Evolutionary conservation across 1,140 invertebrate species (phyloP), one percentile per base, ranked within the genome.

Genomic region (Panagrolaimus sp.): DNA sequence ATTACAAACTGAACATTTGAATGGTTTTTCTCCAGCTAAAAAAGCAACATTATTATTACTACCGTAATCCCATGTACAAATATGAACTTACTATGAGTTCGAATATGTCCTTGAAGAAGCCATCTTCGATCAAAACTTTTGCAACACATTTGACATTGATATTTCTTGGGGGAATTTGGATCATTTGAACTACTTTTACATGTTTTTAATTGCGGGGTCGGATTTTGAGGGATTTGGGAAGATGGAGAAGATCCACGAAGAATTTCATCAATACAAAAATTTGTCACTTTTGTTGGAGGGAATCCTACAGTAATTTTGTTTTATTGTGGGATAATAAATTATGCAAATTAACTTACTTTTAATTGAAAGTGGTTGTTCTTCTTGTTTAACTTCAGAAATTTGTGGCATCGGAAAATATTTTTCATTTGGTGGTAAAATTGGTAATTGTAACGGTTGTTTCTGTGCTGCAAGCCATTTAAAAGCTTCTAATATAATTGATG

Each of bases 51-150:
- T 3, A 28, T 65, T 2, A 47, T 55, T 26, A 14, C 28, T 28
- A 43, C n/a, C 15, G 14, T 24, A 2, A 24, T 24, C 12, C 21
- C 12, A 14, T n/a, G n/a, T n/a, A n/a, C n/a, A 15, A 15, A 12
- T 21, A 0, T 28, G n/a, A 47, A 9, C 43, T 63, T 46, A 52
- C 70, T 84, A 84, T 71, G 84, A 84, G 76, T 85, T 62, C 72
- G 69, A 47, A 73, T 73, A 38, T 74, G 71, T 15, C 73, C 73
- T 67, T 75, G 73, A n/a, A 75, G 58, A 5, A 75, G 47, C 73
- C 73, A 75, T 14, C 65, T 74, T 17, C 73, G 73, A 38, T 63
- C 66, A 58, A 75, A 75, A 21, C 71, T 46, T 58, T 75, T 75
- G 7, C 69, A 66, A 47, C 73, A 75, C 32, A 73, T 67, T 2